Evolutionary conservation across 2,113 vertebrate species (phyloP).

Genomic region (Amia ocellicauda): DNA sequence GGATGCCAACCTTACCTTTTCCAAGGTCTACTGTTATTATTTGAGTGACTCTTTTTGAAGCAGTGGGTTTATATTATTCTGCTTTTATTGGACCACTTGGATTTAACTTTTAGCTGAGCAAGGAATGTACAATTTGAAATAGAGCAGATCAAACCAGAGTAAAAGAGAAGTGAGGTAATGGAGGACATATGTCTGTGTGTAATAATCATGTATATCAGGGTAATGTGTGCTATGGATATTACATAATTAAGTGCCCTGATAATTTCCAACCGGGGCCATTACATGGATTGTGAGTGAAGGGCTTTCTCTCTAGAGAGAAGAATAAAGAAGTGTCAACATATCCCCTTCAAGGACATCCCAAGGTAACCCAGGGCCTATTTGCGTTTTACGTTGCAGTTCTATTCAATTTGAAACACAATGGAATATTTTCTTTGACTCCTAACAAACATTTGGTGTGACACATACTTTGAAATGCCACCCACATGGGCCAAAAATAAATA

Average conservation of each 20-base stretch:
- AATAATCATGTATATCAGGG: too few relatives aligned
- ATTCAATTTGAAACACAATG: constrained; percentile 45
- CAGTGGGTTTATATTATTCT: too few relatives aligned
- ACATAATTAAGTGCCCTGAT: not conserved
- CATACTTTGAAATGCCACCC: constrained; percentile 18
- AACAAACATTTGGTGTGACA: constrained; percentile 11
- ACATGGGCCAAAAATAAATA: constrained; percentile 28
- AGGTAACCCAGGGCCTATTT: constrained; percentile 31
- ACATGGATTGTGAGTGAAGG: not conserved
- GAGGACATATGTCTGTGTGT: too few relatives aligned
- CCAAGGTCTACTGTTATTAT: too few relatives aligned
- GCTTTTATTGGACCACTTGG: too few relatives aligned
- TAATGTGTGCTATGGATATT: not conserved
- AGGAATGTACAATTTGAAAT: too few relatives aligned
- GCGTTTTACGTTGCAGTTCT: constrained; percentile 31
- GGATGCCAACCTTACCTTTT: too few relatives aligned
- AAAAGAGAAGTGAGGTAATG: too few relatives aligned
- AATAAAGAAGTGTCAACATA: not conserved
- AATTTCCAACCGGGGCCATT: not conserved
- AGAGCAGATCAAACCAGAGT: too few relatives aligned
- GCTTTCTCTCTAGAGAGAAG: not conserved
- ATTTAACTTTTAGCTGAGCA: too few relatives aligned
- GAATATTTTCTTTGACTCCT: constrained; percentile 19
- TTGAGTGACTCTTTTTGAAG: too few relatives aligned
- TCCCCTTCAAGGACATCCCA: constrained; percentile 26